Evolutionary conservation across 2,888 invertebrate species (phyloP), one percentile per base, ranked within the genome.

Genomic region (Sipunculus nudus): DNA sequence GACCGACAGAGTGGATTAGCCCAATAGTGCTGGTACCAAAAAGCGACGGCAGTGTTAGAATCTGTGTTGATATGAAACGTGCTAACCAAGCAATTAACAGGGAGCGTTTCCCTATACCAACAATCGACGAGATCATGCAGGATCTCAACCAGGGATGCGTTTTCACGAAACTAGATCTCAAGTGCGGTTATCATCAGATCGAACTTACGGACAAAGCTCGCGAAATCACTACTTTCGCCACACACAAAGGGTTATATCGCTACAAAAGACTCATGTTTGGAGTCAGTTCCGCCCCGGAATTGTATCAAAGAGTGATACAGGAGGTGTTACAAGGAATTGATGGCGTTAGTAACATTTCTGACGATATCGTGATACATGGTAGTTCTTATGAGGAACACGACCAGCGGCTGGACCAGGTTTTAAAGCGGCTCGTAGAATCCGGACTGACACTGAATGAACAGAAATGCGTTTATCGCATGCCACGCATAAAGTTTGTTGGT

Each of bases 21-120:
- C 62, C 68, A 2, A 45, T 68, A 4, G 59, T 71, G 8, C 25
- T 60, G 0, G 61, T 64, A 1, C 62, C 60, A 6, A 71, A 69
- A 29, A 43, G 45, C 2, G 39, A 65, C 25, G 57, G 56, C 1
- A 66, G 70, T 19, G 53, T 69, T n/a, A n/a, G n/a, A n/a, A n/a
- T n/a, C n/a, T n/a, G n/a, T n/a, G 10, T 19, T 67, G 23, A 5
- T 71, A 0, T 69, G 70, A 35, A 63, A n/a, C 31, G 35, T 28
- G 61, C 70, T 2, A 70, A 70, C 46, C 2, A 45, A n/a, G 65
- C 67, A 21, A 52, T 67, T n/a, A 31, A 46, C 5, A 21, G 67
- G 1, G 63, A 64, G 39, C 43, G 61, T n/a, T 52, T 54, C 23
- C 62, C 59, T 3, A 50, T 61, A 41, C 61, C 64, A 26, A 64